phyloP scores from a whole-genome alignment of 2,888 invertebrate genomes.

The Nowickia ferox region DNA sequence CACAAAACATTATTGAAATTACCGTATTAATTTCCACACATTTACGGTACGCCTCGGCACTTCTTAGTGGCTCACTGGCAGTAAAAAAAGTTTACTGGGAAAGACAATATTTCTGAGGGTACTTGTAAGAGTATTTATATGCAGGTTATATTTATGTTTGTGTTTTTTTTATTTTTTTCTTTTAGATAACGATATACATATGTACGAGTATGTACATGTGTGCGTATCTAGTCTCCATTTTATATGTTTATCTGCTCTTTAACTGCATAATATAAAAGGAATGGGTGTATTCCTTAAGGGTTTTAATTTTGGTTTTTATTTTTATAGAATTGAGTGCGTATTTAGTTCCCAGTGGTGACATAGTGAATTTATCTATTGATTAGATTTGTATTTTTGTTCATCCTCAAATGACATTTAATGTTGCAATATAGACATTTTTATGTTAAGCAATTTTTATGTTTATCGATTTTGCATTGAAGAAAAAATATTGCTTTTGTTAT shows the following conservation, averaged over 20 bases:
- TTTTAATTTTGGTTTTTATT: slow-evolving; percentile 47
- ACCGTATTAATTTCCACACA: background rate
- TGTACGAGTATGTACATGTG: no score
- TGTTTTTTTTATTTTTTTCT: background rate
- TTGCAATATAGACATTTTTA: slow-evolving; percentile 7
- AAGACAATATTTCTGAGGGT: background rate
- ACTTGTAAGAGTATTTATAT: slow-evolving; percentile 26
- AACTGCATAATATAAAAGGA: slow-evolving; percentile 13
- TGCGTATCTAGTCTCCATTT: background rate
- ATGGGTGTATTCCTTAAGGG: slow-evolving; percentile 41
- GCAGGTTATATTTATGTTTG: slow-evolving; percentile 3
- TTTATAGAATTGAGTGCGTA: slow-evolving; percentile 11
- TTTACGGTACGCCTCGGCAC: background rate
- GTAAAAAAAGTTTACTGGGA: background rate
- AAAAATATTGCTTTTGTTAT: background rate
- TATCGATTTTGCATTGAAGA: slow-evolving; percentile 5
- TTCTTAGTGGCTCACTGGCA: no score
- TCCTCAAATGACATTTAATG: slow-evolving; percentile 5
- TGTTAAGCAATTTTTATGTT: slow-evolving; percentile 18
- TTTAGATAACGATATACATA: slow-evolving; percentile 6
- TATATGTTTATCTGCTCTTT: slow-evolving; percentile 22
- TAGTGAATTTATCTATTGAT: slow-evolving; percentile 82
- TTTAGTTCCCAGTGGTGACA: slow-evolving; percentile 79
- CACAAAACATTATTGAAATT: no score
- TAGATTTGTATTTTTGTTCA: slow-evolving; percentile 77